Evolutionary conservation across 2,888 invertebrate genomes (phyloP).

Genomic region (Cenopis cana): DNA sequence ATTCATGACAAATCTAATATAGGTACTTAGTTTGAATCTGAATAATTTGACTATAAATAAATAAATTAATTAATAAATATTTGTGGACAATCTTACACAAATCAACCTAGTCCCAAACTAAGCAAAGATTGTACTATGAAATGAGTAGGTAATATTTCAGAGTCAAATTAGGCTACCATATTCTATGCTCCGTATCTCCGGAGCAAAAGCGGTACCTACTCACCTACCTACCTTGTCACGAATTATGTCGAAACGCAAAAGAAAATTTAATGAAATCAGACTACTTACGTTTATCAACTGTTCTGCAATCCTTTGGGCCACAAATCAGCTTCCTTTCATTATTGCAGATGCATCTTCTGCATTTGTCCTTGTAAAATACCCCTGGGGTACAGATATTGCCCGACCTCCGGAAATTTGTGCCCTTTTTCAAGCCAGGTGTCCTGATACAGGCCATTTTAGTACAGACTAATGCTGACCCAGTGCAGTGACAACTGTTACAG

Average conservation of each 20-base stretch:
- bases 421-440: background rate
- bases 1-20: too few species aligned
- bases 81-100: too few species aligned
- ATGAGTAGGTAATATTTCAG: too few species aligned
- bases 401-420: background rate
- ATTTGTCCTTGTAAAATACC: slow-evolving; percentile 57
- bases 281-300: slow-evolving; percentile 46
- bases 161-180: too few species aligned
- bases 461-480: slow-evolving; percentile 61
- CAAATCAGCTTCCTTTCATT: slow-evolving; percentile 50
- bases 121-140: too few species aligned
- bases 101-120: too few species aligned
- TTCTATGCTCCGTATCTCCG: too few species aligned
- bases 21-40: too few species aligned
- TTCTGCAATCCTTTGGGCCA: slow-evolving; percentile 47
- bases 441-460: slow-evolving; percentile 68
- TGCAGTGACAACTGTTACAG: slow-evolving; percentile 71
- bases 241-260: background rate
- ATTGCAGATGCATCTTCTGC: slow-evolving; percentile 64
- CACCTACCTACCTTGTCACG: too few species aligned
- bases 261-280: background rate
- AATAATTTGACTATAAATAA: too few species aligned
- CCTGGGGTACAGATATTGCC: slow-evolving; percentile 61
- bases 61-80: too few species aligned
- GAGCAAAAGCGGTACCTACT: too few species aligned